Conservation (phyloP, 2,888 invertebrate species). For the Amblyteles armatorius region DNA sequence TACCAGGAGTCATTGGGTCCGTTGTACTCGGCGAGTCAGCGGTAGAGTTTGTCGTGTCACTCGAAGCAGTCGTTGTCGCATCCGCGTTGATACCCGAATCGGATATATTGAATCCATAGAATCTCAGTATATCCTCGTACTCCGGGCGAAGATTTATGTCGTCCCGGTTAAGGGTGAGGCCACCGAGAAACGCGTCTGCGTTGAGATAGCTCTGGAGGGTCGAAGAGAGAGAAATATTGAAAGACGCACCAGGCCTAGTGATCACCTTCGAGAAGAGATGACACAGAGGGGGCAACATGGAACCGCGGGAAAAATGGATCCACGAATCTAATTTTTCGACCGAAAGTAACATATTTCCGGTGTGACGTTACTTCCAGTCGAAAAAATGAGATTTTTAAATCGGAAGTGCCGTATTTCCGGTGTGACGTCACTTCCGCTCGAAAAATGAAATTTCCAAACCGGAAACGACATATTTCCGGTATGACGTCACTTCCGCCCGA, state of each 20-base stretch:
- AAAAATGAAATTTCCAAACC: too few species aligned
- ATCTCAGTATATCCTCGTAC: conserved; percentile 90
- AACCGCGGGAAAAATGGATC: too few species aligned
- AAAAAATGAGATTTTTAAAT: too few species aligned
- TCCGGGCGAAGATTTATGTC: conserved; percentile 91
- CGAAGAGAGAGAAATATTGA: conserved; percentile 35
- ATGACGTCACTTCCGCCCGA: too few species aligned
- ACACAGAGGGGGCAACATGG: too few species aligned
- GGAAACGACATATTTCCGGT: too few species aligned
- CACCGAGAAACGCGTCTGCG: conserved; percentile 93
- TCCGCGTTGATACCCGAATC: conserved; percentile 72
- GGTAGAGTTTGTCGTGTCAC: conserved; percentile 63
- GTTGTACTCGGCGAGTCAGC: conserved; percentile 75
- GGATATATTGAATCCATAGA: conserved; percentile 92
- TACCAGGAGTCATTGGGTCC: conserved; percentile 48
- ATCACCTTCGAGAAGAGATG: too few species aligned
- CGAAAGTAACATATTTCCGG: too few species aligned
- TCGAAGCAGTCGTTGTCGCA: conserved; percentile 41
- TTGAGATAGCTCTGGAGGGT: conserved; percentile 92
- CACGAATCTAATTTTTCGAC: too few species aligned
- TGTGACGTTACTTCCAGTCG: too few species aligned
- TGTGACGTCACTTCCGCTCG: too few species aligned
- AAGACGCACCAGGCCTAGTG: background rate
- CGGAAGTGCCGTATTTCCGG: too few species aligned
- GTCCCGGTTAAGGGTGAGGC: conserved; percentile 91